Percentiles rank a stretch among this genome's conserved stretches.
Conservation (phyloP, 2,888 invertebrate genomes). For the Drosophila cognata region DNA sequence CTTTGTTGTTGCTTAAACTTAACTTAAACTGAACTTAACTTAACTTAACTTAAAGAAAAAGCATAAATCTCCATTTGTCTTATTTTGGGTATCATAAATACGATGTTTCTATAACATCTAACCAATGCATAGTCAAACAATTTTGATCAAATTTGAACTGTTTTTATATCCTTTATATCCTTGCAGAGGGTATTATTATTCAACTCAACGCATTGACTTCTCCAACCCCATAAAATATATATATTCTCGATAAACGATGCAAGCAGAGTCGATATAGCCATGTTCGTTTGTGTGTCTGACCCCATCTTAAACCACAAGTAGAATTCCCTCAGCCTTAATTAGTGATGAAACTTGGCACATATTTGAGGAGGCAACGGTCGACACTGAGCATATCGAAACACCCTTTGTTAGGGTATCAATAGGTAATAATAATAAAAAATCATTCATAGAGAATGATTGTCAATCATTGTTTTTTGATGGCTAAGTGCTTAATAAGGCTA, state of each 20-base stretch:
- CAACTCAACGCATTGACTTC: neutral
- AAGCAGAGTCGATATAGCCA: neutral
- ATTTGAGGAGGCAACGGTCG: neutral
- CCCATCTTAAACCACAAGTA: neutral
- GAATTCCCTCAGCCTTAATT: neutral
- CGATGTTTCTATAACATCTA: neutral
- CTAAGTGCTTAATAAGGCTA: slow-evolving; percentile 17
- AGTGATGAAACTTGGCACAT: neutral
- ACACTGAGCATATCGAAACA: neutral
- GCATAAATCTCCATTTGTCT: neutral
- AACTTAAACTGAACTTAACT: too few relatives aligned
- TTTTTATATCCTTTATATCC: neutral
- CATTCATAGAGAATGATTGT: slow-evolving; percentile 12
- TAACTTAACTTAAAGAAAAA: neutral
- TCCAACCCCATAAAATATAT: neutral
- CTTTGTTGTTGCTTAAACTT: neutral
- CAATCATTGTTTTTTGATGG: slow-evolving; percentile 4
- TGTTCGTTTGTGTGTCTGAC: neutral
- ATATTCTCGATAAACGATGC: neutral
- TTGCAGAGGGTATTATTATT: neutral
- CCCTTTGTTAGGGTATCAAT: slow-evolving; percentile 6
- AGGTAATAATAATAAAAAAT: neutral
- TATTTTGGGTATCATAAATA: neutral
- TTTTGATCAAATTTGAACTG: neutral
- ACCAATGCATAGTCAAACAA: neutral